Percentiles rank a stretch among this genome's conserved stretches.
Evolutionary conservation across 2,888 invertebrate genomes (phyloP).

Genomic region (Synergus itoensis): DNA sequence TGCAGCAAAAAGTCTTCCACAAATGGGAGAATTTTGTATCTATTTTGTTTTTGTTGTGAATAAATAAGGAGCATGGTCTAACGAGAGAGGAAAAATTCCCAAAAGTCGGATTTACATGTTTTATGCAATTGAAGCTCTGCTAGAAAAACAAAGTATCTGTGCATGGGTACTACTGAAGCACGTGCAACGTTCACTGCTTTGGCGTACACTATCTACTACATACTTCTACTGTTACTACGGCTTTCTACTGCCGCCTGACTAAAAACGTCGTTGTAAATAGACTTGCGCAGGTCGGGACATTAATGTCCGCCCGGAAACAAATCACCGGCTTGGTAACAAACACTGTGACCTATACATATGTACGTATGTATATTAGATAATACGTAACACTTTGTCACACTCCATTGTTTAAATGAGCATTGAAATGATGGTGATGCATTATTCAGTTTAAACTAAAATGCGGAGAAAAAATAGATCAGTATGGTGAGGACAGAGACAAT

Average conservation of each 20-base stretch:
- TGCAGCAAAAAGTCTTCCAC: not conserved
- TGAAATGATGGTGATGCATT: not conserved
- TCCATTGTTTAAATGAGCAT: slow-evolving; percentile 7
- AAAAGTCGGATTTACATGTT: slow-evolving; percentile 16
- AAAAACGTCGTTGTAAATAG: slow-evolving; percentile 22
- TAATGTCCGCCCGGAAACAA: slow-evolving; percentile 18
- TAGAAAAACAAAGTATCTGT: not conserved
- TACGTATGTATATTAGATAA: slow-evolving; percentile 7
- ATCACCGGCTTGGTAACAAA: slow-evolving; percentile 23
- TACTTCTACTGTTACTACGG: not conserved
- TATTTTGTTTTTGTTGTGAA: not conserved
- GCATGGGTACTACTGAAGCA: not conserved
- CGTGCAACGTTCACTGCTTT: slow-evolving; percentile 1
- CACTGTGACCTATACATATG: slow-evolving; percentile 7
- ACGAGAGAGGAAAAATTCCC: slow-evolving; percentile 8
- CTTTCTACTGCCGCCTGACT: not conserved
- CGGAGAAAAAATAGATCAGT: not conserved
- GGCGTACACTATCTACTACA: not conserved
- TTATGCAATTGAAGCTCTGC: slow-evolving; percentile 6
- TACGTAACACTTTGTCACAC: slow-evolving; percentile 7
- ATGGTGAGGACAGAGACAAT: not conserved
- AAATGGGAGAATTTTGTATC: not conserved
- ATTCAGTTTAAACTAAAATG: not conserved
- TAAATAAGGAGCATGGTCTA: not conserved
- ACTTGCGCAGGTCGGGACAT: slow-evolving; percentile 27